phyloP scores from a whole-genome alignment of 2,797 vertebrate species.

The Crocidura indochinensis region DNA sequence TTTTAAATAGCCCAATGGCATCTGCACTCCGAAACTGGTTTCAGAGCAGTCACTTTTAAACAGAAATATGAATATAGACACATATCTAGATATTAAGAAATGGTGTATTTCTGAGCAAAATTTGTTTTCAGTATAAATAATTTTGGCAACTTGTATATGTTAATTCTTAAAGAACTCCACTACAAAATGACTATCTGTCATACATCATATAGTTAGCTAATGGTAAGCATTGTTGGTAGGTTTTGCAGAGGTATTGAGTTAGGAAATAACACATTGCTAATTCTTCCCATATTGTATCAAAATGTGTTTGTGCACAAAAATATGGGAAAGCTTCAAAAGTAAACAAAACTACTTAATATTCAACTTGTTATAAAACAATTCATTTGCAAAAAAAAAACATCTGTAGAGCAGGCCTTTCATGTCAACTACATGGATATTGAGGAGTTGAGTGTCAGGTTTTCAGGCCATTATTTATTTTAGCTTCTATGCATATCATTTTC shows the following conservation, averaged over 20 bases:
- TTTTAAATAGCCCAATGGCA: neutral
- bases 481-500: constrained; percentile 13
- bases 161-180: constrained; percentile 34
- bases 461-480: neutral
- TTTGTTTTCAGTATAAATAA: constrained; percentile 71
- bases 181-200: constrained; percentile 25
- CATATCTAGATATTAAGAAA: constrained; percentile 32
- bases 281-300: neutral
- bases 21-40: neutral
- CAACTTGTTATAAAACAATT: constrained; percentile 24
- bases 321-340: neutral
- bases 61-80: constrained; percentile 56
- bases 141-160: constrained; percentile 67
- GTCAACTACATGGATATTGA: too few species aligned
- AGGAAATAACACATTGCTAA: neutral
- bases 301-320: neutral
- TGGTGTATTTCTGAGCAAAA: constrained; percentile 52
- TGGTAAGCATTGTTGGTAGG: neutral
- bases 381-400: constrained; percentile 14
- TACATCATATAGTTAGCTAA: neutral
- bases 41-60: constrained; percentile 30
- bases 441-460: neutral
- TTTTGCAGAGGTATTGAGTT: neutral
- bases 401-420: too few species aligned
- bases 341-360: neutral